Percentiles rank a stretch among this genome's conserved stretches.
phyloP scores from a whole-genome alignment of 2,888 invertebrate species.

The Drosophila pseudotakahashii region DNA sequence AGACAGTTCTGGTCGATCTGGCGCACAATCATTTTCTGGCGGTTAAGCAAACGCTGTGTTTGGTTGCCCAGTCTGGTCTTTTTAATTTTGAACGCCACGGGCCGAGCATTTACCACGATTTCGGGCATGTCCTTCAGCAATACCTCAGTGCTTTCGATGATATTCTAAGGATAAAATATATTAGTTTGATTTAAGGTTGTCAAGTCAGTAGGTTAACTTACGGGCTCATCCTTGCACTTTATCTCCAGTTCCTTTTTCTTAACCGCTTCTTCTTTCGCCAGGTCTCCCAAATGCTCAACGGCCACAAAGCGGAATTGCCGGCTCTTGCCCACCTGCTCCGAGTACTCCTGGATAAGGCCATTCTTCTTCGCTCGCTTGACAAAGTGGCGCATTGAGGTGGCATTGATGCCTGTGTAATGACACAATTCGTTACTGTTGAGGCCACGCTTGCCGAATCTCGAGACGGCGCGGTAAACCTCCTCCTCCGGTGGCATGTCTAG shows the following conservation, averaged over 20 bases:
- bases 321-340: conserved; percentile 86
- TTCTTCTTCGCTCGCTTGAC: conserved; percentile 83
- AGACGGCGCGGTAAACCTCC: conserved; percentile 86
- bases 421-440: conserved; percentile 85
- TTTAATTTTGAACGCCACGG: conserved; percentile 36
- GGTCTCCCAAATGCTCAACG: conserved; percentile 37
- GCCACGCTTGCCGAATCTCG: conserved; percentile 85
- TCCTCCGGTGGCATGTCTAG: conserved; percentile 84
- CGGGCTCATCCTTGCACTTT: conserved; percentile 76
- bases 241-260: conserved; percentile 55
- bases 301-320: conserved; percentile 85
- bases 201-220: conserved; percentile 35
- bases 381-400: conserved; percentile 84
- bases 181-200: too few species aligned
- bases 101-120: conserved; percentile 59
- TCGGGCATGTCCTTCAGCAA: conserved; percentile 64
- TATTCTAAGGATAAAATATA: conserved; percentile 41
- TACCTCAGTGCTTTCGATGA: conserved; percentile 57
- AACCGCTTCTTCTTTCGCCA: conserved; percentile 46
- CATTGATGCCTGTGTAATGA: conserved; percentile 83
- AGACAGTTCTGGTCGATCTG: conserved; percentile 86
- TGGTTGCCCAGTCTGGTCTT: conserved; percentile 29
- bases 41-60: conserved; percentile 80
- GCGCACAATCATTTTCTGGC: conserved; percentile 88
- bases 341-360: conserved; percentile 84